Percentiles rank a stretch among this genome's conserved stretches.
Conservation (phyloP, 92 coral and sea anemone species). For the Epizoanthus ramosus region DNA sequence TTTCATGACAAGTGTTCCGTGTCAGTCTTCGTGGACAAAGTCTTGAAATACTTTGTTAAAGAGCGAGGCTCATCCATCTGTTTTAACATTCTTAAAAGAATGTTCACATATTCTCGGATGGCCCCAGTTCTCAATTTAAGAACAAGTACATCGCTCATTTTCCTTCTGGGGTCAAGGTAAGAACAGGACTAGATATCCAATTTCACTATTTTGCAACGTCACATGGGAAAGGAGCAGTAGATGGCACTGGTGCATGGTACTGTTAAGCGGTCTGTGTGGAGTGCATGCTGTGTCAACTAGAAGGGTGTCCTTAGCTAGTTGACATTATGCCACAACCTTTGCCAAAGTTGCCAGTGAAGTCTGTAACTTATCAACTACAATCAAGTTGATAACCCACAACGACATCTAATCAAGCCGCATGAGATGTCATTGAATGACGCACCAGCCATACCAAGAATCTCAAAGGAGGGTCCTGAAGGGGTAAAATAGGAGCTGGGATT, state of each 20-base stretch:
- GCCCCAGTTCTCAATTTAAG: conserved; percentile 15
- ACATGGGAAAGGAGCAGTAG: conserved; percentile 35
- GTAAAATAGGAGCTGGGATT: no score
- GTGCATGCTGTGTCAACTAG: conserved; percentile 21
- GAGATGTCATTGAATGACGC: conserved; percentile 8
- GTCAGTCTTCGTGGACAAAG: not conserved
- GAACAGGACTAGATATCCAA: not conserved
- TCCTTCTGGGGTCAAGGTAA: conserved; percentile 2
- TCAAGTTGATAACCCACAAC: not conserved
- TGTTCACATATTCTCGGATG: conserved; percentile 15
- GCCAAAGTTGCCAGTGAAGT: not conserved
- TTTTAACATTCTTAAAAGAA: no score
- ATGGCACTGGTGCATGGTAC: conserved; percentile 32
- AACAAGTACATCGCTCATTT: conserved; percentile 15
- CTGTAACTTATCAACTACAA: not conserved
- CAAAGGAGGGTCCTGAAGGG: no score
- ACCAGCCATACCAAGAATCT: conserved; percentile 8
- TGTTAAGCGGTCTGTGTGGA: conserved; percentile 32
- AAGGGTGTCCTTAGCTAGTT: not conserved
- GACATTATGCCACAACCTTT: not conserved
- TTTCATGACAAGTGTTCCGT: conserved; percentile 12
- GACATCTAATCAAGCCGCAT: not conserved
- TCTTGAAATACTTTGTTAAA: not conserved
- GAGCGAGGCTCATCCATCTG: conserved; percentile 10
- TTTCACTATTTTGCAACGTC: conserved; percentile 34